Conservation (phyloP, 1,140 invertebrate genomes). For the Aporrectodea caliginosa region DNA sequence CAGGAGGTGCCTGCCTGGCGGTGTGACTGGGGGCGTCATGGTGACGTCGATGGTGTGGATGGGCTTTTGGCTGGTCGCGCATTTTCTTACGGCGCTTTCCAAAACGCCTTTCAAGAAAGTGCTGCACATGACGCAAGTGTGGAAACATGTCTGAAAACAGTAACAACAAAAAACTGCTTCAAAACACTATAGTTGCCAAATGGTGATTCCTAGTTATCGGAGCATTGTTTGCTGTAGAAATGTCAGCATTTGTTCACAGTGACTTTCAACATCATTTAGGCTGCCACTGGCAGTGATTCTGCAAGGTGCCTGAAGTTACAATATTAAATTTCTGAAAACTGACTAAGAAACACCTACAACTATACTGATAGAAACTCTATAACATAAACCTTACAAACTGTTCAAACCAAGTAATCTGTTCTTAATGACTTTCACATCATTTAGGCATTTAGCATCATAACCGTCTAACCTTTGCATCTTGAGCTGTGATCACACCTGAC, state of each 20-base stretch:
- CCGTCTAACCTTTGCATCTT: no score
- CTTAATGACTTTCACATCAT: no score
- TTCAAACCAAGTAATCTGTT: no score
- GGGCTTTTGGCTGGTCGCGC: not conserved
- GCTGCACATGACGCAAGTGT: constrained; percentile 17
- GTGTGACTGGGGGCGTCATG: not conserved
- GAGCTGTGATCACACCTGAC: no score
- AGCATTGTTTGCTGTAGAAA: not conserved
- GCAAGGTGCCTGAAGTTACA: not conserved
- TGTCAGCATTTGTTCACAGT: not conserved
- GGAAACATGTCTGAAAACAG: constrained; percentile 23
- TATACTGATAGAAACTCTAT: no score
- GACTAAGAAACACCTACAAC: no score
- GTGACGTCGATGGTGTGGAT: not conserved
- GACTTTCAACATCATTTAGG: not conserved
- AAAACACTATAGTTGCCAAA: not conserved
- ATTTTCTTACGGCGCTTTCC: constrained; percentile 9
- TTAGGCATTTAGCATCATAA: no score
- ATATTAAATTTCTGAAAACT: not conserved
- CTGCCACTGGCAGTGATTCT: not conserved
- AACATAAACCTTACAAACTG: no score
- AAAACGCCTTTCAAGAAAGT: constrained; percentile 20
- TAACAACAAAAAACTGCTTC: no score
- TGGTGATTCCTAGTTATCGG: not conserved
- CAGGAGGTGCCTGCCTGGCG: no score